phyloP scores from a whole-genome alignment of 1,140 invertebrate species.

The Cyphomyrmex costatus region DNA sequence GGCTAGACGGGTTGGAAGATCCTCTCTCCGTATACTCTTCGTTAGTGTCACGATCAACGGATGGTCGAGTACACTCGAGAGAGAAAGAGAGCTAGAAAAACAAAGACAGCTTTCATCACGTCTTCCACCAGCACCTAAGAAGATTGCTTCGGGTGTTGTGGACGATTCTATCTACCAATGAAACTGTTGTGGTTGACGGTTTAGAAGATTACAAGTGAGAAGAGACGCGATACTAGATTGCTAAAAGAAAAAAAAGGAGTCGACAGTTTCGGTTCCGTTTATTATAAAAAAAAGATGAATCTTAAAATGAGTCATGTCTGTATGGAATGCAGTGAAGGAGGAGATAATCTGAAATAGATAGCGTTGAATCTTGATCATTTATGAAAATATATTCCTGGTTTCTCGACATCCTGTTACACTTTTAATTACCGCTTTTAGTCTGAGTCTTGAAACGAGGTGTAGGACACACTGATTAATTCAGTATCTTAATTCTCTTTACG shows the following conservation, averaged over 20 bases:
- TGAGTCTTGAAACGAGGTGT: not conserved
- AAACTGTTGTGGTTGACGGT: not conserved
- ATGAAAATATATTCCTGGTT: not conserved
- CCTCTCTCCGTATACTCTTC: conserved; percentile 50
- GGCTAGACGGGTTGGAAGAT: conserved; percentile 5
- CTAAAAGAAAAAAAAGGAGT: not conserved
- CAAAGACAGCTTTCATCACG: conserved; percentile 8
- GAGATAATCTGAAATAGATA: not conserved
- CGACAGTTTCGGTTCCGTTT: not conserved
- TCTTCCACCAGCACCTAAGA: conserved; percentile 2
- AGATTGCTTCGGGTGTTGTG: conserved; percentile 23
- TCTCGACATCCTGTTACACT: not conserved
- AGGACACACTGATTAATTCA: not conserved
- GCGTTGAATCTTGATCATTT: not conserved
- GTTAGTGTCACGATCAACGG: conserved; percentile 58
- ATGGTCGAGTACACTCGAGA: conserved; percentile 42
- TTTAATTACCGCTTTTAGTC: not conserved
- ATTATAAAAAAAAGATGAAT: not conserved
- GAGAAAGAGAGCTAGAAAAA: conserved; percentile 5
- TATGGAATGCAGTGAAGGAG: not conserved
- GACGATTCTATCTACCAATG: not conserved
- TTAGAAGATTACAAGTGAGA: not conserved
- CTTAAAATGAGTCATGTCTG: not conserved
- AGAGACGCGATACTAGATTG: not conserved
- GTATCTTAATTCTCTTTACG: not conserved